A percentile compares a stretch with the other conserved stretches of the same genome.
These are phyloP conservation scores for rabbit (Oryctolagus cuniculus) DNA, from an alignment of 2,113 vertebrate species.

Conservation along the genomic window DNA sequence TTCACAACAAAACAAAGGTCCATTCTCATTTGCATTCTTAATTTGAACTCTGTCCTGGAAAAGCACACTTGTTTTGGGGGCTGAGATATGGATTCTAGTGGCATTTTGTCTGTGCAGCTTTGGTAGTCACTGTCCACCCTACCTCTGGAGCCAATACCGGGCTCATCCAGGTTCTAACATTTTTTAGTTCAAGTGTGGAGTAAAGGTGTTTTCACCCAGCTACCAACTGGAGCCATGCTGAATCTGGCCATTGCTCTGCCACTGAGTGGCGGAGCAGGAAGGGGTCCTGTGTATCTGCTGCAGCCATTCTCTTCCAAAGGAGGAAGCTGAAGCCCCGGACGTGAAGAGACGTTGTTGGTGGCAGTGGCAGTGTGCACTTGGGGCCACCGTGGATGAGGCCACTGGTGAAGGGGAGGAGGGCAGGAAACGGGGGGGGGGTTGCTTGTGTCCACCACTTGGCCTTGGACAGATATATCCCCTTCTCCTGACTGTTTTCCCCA, in stretches of 20 bases:
- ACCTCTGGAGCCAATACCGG: not conserved
- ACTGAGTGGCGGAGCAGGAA: not conserved
- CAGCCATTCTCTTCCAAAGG: not conserved
- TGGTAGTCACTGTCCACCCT: not conserved
- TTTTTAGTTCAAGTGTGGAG: not conserved
- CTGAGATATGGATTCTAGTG: not conserved
- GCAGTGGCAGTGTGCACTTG: not conserved
- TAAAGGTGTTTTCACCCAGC: not conserved
- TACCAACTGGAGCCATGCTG: not conserved
- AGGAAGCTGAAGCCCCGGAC: not conserved
- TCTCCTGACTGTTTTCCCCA: not conserved
- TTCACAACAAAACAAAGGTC: not conserved
- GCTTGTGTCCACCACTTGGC: not conserved
- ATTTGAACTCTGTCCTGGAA: not conserved
- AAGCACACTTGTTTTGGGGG: not conserved
- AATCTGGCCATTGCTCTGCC: not conserved
- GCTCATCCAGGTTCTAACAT: not conserved
- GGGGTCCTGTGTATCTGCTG: not conserved
- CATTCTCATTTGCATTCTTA: not conserved
- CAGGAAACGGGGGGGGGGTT: not conserved
- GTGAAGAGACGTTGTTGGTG: not conserved
- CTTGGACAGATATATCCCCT: no score
- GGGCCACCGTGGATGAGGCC: not conserved
- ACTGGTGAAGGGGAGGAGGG: not conserved
- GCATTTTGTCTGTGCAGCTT: not conserved